A percentile compares a stretch with the other conserved stretches of the same genome.
These are phyloP conservation scores for Prunella fulvescens DNA, from an alignment of 2,113 vertebrate species.

Conservation along the genomic window DNA sequence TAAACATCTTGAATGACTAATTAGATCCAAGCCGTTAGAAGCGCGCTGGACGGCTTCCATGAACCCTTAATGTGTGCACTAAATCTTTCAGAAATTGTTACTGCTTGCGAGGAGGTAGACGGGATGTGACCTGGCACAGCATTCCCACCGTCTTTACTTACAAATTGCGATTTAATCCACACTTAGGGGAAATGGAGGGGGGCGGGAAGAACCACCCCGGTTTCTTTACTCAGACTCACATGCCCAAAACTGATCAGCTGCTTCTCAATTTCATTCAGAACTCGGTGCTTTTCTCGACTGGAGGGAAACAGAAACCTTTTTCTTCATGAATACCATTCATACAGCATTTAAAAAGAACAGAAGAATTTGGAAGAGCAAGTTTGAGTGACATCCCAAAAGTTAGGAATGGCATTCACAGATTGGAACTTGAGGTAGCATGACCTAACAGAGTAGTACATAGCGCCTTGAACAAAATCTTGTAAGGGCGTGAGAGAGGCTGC, in stretches of 20 bases:
- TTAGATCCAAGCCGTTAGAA: not conserved
- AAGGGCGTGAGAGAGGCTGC: rapidly evolving
- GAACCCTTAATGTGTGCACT: not conserved
- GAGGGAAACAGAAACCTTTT: not conserved
- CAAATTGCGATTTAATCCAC: not conserved
- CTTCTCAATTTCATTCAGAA: not conserved
- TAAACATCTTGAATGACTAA: not conserved
- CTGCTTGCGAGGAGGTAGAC: not conserved
- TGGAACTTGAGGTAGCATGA: not conserved
- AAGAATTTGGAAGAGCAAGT: not conserved
- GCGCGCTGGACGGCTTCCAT: not conserved
- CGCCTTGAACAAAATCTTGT: not conserved
- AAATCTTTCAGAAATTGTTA: not conserved
- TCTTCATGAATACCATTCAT: not conserved
- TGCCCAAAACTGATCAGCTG: not conserved
- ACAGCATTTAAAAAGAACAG: not conserved
- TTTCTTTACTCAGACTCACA: not conserved
- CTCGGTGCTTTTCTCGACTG: not conserved
- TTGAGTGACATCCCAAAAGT: not conserved
- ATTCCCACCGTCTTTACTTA: not conserved
- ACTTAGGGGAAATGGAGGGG: not conserved
- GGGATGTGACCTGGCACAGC: not conserved
- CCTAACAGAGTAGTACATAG: not conserved
- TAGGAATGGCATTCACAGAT: rapidly evolving
- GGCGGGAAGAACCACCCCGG: not conserved